These are phyloP conservation scores for Phalera bucephala DNA, from an alignment of 2,888 invertebrate species.

Conservation along the genomic window DNA sequence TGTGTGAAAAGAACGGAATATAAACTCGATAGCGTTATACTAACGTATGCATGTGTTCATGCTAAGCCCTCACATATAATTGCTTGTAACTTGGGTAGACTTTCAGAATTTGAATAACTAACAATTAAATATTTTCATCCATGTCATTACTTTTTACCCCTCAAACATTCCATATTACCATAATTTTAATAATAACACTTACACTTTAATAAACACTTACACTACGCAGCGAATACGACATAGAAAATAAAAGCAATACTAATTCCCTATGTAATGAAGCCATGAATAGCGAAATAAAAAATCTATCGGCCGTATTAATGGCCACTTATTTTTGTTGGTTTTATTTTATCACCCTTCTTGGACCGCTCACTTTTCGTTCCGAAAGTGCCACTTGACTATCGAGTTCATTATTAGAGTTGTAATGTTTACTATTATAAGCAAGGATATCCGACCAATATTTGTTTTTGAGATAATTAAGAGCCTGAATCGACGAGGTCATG, in stretches of 20 bases:
- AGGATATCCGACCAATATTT: background rate
- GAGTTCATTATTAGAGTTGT: background rate
- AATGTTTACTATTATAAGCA: background rate
- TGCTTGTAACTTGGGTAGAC: too few species aligned
- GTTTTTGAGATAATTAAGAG: background rate
- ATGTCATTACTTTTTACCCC: too few species aligned
- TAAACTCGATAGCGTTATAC: too few species aligned
- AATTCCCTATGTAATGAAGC: background rate
- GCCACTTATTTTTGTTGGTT: conserved; percentile 21
- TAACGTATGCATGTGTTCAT: too few species aligned
- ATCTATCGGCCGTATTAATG: conserved; percentile 24
- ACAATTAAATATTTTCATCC: too few species aligned
- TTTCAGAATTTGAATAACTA: too few species aligned
- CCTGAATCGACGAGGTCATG: background rate
- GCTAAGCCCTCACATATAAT: too few species aligned
- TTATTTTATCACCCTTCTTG: conserved; percentile 4
- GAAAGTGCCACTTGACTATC: background rate
- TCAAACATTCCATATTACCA: too few species aligned
- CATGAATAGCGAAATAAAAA: conserved; percentile 6
- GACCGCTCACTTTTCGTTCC: background rate
- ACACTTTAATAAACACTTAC: background rate
- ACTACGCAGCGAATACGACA: background rate
- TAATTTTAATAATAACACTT: too few species aligned
- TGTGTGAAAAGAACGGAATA: too few species aligned
- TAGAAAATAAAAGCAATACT: background rate